Evolutionary conservation across 2,797 vertebrate species (phyloP), one percentile per base, ranked within the genome.

Genomic region (Oophaga sylvatica): DNA sequence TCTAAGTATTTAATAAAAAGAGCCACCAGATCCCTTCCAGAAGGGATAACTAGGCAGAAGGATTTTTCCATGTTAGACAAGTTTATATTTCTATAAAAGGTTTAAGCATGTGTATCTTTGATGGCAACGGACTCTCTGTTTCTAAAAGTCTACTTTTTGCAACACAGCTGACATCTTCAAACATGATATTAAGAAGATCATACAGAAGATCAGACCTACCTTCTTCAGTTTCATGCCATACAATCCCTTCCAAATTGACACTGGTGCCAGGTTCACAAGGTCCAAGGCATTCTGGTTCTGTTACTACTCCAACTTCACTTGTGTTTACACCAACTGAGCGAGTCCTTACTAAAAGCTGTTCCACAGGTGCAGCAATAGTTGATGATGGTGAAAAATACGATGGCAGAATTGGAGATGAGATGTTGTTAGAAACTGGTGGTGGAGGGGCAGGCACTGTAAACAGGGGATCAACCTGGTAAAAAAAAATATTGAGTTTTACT

Each of bases 181-280:
- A 11, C 31, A 59, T 0, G 4, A 71, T 31, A 57, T 79, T 67
- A 31, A 10, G 3, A 3, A 41, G 35, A 13, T 83, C 2, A 35
- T 22, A 41, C 4, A 53, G 11, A 4, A 48, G 60, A 17, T 65
- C 5, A 65, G 29, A 53, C 20, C 94, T 96, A 99, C 98, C 98
- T 97, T 99, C 98, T 90, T 99, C 97, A 0, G 98, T 99, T 95
- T 99, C 98, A 88, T 99, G 98, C 98, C 98, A 99, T 84, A 99
- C 97, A 90, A 99, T 99, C 84, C 98, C 98, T 96, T 99, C 98
- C 94, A 99, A 95, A 94, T 99, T 99, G 91, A 99, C 98, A 84
- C 97, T 99, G 91, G 98, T 99, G 87, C 98, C 98, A 10, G 98
- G 98, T 92, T 97, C 97, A 94, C 98, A 99, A 85, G 98, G 98